Conservation (phyloP, 1,140 invertebrate genomes). For the Drosophila simulans region DNA sequence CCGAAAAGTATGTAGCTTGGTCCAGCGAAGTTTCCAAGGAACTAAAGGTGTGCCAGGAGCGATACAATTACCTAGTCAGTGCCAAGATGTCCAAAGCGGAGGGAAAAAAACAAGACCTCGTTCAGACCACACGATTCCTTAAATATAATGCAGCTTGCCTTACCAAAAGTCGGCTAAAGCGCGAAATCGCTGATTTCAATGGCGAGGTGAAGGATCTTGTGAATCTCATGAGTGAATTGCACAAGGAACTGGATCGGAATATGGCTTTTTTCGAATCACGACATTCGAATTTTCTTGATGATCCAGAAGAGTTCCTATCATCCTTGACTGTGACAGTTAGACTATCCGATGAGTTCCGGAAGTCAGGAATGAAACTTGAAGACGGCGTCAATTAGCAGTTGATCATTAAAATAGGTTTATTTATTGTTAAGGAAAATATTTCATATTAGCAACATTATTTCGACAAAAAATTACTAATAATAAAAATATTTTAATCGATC, state of each 20-base stretch:
- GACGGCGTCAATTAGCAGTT: background rate
- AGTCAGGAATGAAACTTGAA: background rate
- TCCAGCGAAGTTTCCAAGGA: constrained; percentile 13
- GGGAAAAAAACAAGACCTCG: background rate
- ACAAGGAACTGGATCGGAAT: background rate
- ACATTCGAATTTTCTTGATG: background rate
- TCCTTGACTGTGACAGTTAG: background rate
- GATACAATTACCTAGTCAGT: constrained; percentile 5
- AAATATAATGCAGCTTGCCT: background rate
- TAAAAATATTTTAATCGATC: too few relatives aligned
- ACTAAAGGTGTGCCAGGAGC: constrained; percentile 27
- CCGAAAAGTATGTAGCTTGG: constrained; percentile 5
- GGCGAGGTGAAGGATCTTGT: constrained; percentile 28
- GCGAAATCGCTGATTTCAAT: constrained; percentile 32
- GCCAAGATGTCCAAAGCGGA: constrained; percentile 33
- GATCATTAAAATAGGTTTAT: background rate
- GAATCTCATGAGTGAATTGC: constrained; percentile 16
- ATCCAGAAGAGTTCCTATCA: background rate
- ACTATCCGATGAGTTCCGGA: background rate
- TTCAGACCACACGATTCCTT: background rate
- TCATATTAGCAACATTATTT: background rate
- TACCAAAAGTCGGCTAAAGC: background rate
- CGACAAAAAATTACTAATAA: background rate
- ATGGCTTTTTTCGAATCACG: background rate
- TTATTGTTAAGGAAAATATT: background rate